Evolutionary conservation across 2,888 invertebrate genomes (phyloP), one percentile per base, ranked within the genome.

Genomic region (Xylota sylvarum): DNA sequence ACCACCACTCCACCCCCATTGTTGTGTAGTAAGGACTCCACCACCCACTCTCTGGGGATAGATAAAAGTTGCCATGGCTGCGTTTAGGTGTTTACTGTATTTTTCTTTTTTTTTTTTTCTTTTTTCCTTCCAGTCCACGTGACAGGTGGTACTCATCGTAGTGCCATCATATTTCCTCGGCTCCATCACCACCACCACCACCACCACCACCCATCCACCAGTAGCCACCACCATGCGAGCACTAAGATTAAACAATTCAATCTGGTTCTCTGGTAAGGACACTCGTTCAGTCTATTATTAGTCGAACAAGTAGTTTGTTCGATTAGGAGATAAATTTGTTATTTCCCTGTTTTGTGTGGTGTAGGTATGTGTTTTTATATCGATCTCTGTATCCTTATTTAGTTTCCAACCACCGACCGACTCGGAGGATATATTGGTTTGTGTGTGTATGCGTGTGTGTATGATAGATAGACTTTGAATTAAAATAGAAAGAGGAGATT

Each of bases 321-420:
- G 84, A 84, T 79, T 64, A 84, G 79, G n/a, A 74, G 69, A 84
- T 84, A 84, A 84, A 79, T 74, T 62, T 69, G 69, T 74, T 84
- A 74, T 84, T 73, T 73, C 80, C 64, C 50, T 69, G 58, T 58
- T 77, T 48, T 58, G 32, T 65, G 23, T 52, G 58, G 23, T 60
- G 32, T 40, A 10, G 7, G 14, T 4, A 5, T 35, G n/a, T 37
- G 12, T 27, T 30, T 43, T 55, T 19, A 19, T 48, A 76, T 76
- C 37, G 46, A 72, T 48, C 23, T 9, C 48, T 37, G 4, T 35
- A 37, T 37, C 50, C n/a, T n/a, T 35, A 48, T 72, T 35, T 5
- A 72, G 58, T 48, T 70, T 3, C 32, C 12, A 46, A 6, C 1
- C 19, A n/a, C 1, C 1, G 23, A 19, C 0, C 0, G 12, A 17